Conservation (phyloP, 2,113 vertebrate species). For the Lepus europaeus region DNA sequence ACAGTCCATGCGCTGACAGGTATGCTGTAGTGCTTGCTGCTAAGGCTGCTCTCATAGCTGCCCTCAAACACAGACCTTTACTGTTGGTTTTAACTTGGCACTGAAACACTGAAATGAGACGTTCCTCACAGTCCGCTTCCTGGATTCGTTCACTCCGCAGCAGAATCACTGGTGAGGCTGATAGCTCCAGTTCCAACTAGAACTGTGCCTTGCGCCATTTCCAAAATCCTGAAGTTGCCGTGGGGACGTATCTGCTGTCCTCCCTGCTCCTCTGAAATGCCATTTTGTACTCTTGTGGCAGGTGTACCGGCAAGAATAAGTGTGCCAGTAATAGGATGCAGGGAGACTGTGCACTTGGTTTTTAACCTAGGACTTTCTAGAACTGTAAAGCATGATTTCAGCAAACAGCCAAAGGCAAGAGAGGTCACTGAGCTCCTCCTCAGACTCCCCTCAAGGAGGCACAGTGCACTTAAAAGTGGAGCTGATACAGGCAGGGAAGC, state of each 20-base stretch:
- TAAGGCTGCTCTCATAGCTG: background rate
- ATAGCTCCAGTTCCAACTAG: conserved; percentile 9
- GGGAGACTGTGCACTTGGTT: background rate
- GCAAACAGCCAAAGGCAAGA: background rate
- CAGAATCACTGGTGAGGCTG: background rate
- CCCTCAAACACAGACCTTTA: background rate
- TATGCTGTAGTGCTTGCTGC: background rate
- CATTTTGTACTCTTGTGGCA: background rate
- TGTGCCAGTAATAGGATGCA: background rate
- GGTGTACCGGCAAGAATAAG: background rate
- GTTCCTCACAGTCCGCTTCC: background rate
- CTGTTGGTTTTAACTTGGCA: background rate
- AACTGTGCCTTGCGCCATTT: background rate
- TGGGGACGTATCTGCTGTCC: background rate
- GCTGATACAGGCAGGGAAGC: background rate
- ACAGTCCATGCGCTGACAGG: background rate
- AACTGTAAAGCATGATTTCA: conserved; percentile 24
- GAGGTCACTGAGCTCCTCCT: background rate
- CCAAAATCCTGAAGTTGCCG: background rate
- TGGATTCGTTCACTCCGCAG: background rate
- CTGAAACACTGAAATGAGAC: conserved; percentile 7
- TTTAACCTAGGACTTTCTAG: conserved; percentile 24
- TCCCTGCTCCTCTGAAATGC: background rate
- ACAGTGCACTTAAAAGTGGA: background rate
- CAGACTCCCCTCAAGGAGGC: background rate